phyloP scores from a whole-genome alignment of 2,113 vertebrate genomes.

The Symphodus melops region DNA sequence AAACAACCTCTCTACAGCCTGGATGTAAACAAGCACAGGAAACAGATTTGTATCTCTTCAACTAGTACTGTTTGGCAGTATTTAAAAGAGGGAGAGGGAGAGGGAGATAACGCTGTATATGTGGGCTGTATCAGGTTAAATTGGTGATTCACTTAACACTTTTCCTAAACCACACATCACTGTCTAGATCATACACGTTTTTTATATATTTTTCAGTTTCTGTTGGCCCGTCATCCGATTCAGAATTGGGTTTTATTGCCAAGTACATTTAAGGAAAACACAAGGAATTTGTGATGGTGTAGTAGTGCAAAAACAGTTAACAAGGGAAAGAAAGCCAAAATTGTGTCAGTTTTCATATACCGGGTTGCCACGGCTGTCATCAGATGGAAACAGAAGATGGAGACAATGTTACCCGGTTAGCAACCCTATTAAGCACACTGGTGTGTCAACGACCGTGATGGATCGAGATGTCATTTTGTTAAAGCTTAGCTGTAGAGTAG shows the following conservation, averaged over 20 bases:
- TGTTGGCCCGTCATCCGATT: constrained; percentile 15
- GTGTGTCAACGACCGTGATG: constrained; percentile 42
- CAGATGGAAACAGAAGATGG: constrained; percentile 52
- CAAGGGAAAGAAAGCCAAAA: too few species aligned
- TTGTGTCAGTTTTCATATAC: constrained; percentile 36
- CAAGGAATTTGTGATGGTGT: too few species aligned
- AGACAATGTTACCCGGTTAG: constrained; percentile 48
- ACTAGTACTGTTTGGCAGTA: too few species aligned
- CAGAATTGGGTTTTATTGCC: too few species aligned
- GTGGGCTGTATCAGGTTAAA: too few species aligned
- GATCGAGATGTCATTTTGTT: constrained; percentile 54
- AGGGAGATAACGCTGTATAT: too few species aligned
- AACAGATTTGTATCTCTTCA: too few species aligned
- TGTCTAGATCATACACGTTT: constrained; percentile 28
- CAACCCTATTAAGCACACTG: constrained; percentile 40
- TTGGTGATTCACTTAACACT: neutral
- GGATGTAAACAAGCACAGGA: too few species aligned
- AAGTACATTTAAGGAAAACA: too few species aligned
- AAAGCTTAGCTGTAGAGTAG: constrained; percentile 43
- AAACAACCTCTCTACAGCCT: too few species aligned
- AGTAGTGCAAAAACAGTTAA: too few species aligned
- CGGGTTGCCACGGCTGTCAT: constrained; percentile 28
- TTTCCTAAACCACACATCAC: constrained; percentile 27
- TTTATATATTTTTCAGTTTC: constrained; percentile 43
- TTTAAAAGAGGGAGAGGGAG: too few species aligned